Base-by-base conservation (phyloP, 2,888 invertebrate species). In the Barypeithes pellucidus region DNA sequence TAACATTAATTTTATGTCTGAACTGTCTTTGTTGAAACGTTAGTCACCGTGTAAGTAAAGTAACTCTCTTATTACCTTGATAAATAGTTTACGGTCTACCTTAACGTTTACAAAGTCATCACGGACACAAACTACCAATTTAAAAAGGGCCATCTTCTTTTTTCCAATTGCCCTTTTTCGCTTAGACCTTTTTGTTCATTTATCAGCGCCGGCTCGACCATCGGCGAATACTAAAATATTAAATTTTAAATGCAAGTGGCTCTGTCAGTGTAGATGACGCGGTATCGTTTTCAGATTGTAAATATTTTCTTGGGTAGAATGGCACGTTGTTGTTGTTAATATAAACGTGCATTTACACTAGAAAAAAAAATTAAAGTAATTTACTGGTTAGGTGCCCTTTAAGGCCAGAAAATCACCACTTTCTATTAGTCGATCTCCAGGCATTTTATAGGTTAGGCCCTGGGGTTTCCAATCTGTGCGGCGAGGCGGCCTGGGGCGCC, bases 151-250 rank as follows among this genome's bases (percentile, higher is more conserved):
- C 57, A 59, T 67, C 39, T 67, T 54, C 57, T 67, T 67, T 29
- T 66, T 45, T 57, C 22, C 41, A 11, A 59, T 60, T 47, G 54
- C 20, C 47, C 29, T 60, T 66, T 24, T 59, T 66, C 39, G 22
- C 57, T 22, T 4, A 14, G 43, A 43, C 24, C 59, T n/a, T 47
- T 22, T 36, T 61, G 33, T 61, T 61, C 68, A 68, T 68, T 68
- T 68, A 61, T 68, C 68, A 68, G 39, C 33, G 41, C 47, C 68
- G 61, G 39, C 45, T 24, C 47, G 39, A 50, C 39, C 39, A 22
- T 47, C 59, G 67, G 20, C 22, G 61, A 50, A 59, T 67, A 59
- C 22, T 36, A 61, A 68, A 68, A 68, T 68, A 68, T 61, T 50
- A 61, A 68, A 68, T 50, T 47, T 68, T 52, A 60, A 68, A 54